phyloP scores from a whole-genome alignment of 2,797 vertebrate genomes.

The Tapera naevia region DNA sequence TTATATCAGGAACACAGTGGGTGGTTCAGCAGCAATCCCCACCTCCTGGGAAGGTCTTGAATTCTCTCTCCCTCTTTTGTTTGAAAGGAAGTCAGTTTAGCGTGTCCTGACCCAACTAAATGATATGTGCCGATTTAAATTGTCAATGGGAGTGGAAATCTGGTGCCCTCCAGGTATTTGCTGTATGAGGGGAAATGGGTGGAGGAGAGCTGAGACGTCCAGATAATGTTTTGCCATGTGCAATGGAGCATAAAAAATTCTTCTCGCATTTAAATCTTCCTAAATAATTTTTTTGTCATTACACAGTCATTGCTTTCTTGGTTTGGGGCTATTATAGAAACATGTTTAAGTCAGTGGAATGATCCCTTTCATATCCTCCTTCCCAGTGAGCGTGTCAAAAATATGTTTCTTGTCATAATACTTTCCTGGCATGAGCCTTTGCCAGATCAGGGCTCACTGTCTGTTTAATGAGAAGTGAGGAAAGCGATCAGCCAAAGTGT shows the following conservation, averaged over 20 bases:
- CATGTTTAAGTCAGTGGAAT: not conserved
- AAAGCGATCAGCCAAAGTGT: not conserved
- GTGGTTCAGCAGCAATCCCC: constrained; percentile 49
- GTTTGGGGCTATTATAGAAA: not conserved
- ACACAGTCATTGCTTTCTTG: not conserved
- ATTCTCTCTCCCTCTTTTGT: not conserved
- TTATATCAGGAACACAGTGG: constrained; percentile 58
- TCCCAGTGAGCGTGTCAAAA: not conserved
- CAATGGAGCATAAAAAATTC: not conserved
- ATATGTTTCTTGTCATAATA: not conserved
- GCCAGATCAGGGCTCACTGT: not conserved
- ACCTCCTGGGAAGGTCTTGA: not conserved
- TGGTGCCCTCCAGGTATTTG: constrained; percentile 56
- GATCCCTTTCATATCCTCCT: not conserved
- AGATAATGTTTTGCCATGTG: constrained; percentile 4
- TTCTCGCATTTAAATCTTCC: not conserved
- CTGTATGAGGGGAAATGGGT: constrained; percentile 62
- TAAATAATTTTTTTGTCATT: constrained; percentile 31
- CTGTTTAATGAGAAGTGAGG: not conserved
- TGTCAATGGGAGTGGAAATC: constrained; percentile 63
- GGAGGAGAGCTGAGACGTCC: constrained; percentile 57
- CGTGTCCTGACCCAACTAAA: constrained; percentile 24
- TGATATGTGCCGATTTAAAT: constrained; percentile 42
- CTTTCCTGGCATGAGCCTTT: not conserved
- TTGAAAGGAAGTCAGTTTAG: not conserved